Base-by-base conservation (phyloP, 1,140 invertebrate genomes). In the Polyergus mexicanus region DNA sequence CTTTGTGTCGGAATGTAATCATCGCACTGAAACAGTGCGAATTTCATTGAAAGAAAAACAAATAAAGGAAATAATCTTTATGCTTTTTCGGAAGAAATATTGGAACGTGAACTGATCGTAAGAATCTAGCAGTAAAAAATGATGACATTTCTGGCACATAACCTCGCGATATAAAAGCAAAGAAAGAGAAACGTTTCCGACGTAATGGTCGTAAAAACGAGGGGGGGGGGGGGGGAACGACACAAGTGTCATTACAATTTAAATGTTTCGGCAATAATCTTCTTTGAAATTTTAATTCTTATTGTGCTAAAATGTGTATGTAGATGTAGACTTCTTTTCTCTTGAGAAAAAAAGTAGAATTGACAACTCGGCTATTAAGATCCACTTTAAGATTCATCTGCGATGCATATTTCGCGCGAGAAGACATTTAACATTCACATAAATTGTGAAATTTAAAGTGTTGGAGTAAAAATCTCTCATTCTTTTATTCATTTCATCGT, bases 281-380 rank as follows among this genome's bases (percentile, higher is more conserved):
- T 4, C 5, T 8, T 3, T 6, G 13, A 16, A 25, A 69, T 56
- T 69, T 41, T 28, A 80, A 38, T 80, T 71, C 5, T 13, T 4
- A 72, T 32, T 58, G 35, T 41, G 38, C 22, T 58, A 51, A 58
- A 72, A 81, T 16, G 44, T 35, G 44, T 35, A 56, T 41, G 38
- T 11, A 81, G 7, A 38, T 41, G 8, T 8, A 10, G 25, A 28
- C 25, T 28, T 32, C 2, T 11, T 11, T 44, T 44, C 10, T 32
- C 19, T 8, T 25, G 5, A 7, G 51, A 69, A 51, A 38, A 66
- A 58, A 66, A 22, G 13, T n/a, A 41, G 3, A 80, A n/a, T 19
- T 56, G n/a, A 58, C 51, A 28, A 71, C 22, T 81, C 35, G 19
- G 25, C 22, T 19, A 58, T 81, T 71, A 60, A 81, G 19, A 72